Percentiles rank a stretch among this genome's conserved stretches.
phyloP scores from a whole-genome alignment of 2,797 vertebrate genomes.

The Enteromius anoplus region DNA sequence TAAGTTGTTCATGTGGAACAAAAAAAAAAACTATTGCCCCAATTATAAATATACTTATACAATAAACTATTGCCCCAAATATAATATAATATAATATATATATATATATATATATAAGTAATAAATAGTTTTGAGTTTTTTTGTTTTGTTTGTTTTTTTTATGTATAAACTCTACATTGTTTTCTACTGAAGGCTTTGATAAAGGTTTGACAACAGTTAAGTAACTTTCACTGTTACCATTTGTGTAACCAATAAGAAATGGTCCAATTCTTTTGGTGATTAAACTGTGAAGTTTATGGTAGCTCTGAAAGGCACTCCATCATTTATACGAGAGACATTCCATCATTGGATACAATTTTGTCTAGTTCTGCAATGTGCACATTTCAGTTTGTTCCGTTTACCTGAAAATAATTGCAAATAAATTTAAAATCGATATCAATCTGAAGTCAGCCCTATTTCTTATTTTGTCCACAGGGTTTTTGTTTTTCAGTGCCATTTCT shows the following conservation, averaged over 20 bases:
- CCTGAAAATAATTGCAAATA: conserved; percentile 18
- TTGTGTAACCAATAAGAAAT: background rate
- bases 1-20: background rate
- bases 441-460: background rate
- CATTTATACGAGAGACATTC: conserved; percentile 5
- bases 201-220: background rate
- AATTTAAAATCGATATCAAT: conserved; percentile 1
- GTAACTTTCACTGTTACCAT: background rate
- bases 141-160: background rate
- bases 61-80: background rate
- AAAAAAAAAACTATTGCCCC: background rate
- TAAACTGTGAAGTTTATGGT: background rate
- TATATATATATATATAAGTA: background rate
- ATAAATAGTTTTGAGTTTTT: background rate
- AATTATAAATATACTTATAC: too few species aligned
- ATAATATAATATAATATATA: background rate
- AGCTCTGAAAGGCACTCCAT: conserved; percentile 2
- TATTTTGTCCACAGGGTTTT: background rate
- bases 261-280: background rate
- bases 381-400: conserved; percentile 32
- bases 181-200: background rate
- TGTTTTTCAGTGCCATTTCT: background rate
- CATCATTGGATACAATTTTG: background rate
- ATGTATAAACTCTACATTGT: background rate
- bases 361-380: conserved; percentile 4